Evolutionary conservation across 2,113 vertebrate genomes (phyloP), one percentile per base, ranked within the genome.

Genomic region (Engraulis encrasicolus): DNA sequence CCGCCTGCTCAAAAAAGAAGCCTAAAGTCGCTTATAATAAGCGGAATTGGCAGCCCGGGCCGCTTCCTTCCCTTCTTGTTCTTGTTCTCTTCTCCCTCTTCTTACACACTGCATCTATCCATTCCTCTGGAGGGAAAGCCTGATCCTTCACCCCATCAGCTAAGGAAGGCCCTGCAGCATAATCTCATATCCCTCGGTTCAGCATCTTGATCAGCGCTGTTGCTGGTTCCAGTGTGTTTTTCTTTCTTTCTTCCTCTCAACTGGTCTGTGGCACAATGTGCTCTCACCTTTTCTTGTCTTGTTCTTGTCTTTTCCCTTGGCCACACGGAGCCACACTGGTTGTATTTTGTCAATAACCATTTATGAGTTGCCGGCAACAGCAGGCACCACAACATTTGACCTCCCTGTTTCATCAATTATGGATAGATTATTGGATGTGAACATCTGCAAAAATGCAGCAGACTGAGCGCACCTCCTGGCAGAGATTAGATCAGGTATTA

Each of bases 361-460:
- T 99, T 98, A 99, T 99, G 98, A 98, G 97, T 97, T 96, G 96
- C 96, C 92, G 91, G 95, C 96, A 97, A 96, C 96, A 94, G 95
- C 92, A 95, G 95, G 96, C 97, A 95, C 96, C 96, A 95, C 98
- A 99, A 99, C 97, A 98, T 98, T 96, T 99, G 97, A 99, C 98
- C 98, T 99, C 96, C 96, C 96, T 99, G 98, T 99, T 99, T 98
- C 98, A 99, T 99, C 98, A 99, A 99, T 99, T 99, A 99, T 99
- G 98, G 97, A 99, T 99, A 99, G 96, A 97, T 99, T 97, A 99
- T 97, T 97, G 98, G 97, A 98, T 97, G 96, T 96, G 97, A 99
- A 98, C 97, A 98, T 99, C 97, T 98, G 97, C 97, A 98, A 95
- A 95, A 96, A 96, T 96, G 96, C 94, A 94, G 96, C 95, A 96